Evolutionary conservation across 2,888 invertebrate genomes (phyloP).

Genomic region (Tricholauxania praeusta): DNA sequence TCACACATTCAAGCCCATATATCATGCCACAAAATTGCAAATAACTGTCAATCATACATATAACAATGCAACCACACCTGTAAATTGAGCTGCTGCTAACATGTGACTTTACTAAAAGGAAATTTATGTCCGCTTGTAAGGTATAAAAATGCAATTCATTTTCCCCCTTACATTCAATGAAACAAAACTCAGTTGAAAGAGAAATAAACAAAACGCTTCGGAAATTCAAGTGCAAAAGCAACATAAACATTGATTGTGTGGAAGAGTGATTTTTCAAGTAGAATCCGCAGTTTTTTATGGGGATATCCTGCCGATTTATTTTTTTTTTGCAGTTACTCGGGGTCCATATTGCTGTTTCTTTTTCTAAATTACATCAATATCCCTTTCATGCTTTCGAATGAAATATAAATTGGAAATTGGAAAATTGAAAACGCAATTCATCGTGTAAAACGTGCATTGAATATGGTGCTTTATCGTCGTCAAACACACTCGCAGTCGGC

Average conservation of each 20-base stretch:
- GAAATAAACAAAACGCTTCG: neutral
- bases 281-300: neutral
- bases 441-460: slow-evolving; percentile 25
- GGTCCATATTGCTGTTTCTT: neutral
- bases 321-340: too few relatives aligned
- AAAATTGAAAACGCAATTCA: slow-evolving; percentile 29
- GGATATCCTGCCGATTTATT: neutral
- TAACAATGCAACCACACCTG: too few relatives aligned
- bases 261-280: neutral
- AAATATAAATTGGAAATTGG: slow-evolving; percentile 27
- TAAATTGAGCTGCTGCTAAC: too few relatives aligned
- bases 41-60: too few relatives aligned
- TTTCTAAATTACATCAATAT: slow-evolving; percentile 7
- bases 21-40: too few relatives aligned
- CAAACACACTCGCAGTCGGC: neutral
- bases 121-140: too few relatives aligned
- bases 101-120: too few relatives aligned
- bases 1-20: too few relatives aligned
- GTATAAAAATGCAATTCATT: slow-evolving; percentile 11
- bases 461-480: slow-evolving; percentile 15
- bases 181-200: neutral
- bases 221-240: slow-evolving; percentile 13
- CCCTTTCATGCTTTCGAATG: slow-evolving; percentile 17
- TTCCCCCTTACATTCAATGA: too few relatives aligned
- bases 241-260: neutral